These are phyloP conservation scores for Diglossa brunneiventris DNA, from an alignment of 2,113 vertebrate genomes.

Conservation along the genomic window DNA sequence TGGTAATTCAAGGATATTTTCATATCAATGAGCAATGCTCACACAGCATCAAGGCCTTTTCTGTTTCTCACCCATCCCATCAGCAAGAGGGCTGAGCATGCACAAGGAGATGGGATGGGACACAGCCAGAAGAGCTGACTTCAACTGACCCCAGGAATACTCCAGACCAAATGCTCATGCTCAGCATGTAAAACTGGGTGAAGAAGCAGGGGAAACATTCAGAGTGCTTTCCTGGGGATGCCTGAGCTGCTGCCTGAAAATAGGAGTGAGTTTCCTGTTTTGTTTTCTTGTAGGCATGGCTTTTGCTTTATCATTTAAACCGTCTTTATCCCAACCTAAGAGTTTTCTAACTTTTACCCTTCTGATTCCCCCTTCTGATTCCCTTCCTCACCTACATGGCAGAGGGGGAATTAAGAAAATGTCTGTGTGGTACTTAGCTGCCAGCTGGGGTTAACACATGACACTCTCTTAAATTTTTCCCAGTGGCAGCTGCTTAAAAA, in stretches of 20 bases:
- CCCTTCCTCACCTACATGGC: not conserved
- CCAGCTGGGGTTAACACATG: not conserved
- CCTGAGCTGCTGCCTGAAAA: not conserved
- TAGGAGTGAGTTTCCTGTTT: not conserved
- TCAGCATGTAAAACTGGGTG: not conserved
- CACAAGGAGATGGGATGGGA: not conserved
- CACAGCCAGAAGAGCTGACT: not conserved
- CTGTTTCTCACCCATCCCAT: not conserved
- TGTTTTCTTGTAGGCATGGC: not conserved
- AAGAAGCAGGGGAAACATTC: not conserved
- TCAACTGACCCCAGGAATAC: not conserved
- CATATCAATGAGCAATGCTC: not conserved
- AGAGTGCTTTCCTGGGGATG: not conserved
- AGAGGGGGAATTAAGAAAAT: rapidly evolving
- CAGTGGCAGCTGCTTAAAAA: not conserved
- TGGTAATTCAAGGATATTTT: not conserved
- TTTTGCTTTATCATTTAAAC: not conserved
- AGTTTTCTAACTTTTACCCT: not conserved
- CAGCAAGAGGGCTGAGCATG: not conserved
- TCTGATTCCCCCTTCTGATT: not conserved
- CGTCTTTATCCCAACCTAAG: not conserved
- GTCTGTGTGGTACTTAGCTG: not conserved
- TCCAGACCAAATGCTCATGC: not conserved
- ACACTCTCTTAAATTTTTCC: not conserved
- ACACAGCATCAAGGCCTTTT: not conserved